Conservation (phyloP, 2,113 vertebrate species). For the Bos indicus region DNA sequence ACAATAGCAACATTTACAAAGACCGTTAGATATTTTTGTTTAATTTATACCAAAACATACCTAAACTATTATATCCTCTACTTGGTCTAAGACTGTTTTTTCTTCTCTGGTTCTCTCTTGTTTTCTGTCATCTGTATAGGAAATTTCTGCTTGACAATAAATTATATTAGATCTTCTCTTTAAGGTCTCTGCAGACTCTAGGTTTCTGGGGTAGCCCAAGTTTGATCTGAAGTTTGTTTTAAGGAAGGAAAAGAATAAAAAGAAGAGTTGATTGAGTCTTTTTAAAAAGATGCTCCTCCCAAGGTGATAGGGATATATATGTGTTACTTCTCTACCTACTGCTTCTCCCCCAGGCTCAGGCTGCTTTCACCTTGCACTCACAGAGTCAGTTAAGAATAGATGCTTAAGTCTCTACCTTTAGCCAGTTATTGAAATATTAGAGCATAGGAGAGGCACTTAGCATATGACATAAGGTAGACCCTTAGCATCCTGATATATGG, state of each 20-base stretch:
- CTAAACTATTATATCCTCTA: background rate
- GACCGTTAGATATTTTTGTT: background rate
- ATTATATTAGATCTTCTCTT: background rate
- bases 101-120: background rate
- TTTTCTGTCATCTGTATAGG: background rate
- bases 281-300: background rate
- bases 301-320: background rate
- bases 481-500: background rate
- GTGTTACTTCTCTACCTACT: background rate
- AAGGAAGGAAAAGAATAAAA: background rate
- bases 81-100: background rate
- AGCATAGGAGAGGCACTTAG: background rate
- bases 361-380: background rate
- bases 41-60: background rate
- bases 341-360: background rate
- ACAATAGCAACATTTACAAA: background rate
- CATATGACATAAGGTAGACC: background rate
- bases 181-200: background rate
- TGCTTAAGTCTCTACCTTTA: background rate
- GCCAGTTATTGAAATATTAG: background rate
- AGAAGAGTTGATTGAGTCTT: background rate
- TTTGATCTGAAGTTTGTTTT: background rate
- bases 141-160: background rate
- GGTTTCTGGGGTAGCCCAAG: background rate
- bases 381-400: background rate